phyloP scores from a whole-genome alignment of 2,888 invertebrate species.

The Clunio marinus region DNA sequence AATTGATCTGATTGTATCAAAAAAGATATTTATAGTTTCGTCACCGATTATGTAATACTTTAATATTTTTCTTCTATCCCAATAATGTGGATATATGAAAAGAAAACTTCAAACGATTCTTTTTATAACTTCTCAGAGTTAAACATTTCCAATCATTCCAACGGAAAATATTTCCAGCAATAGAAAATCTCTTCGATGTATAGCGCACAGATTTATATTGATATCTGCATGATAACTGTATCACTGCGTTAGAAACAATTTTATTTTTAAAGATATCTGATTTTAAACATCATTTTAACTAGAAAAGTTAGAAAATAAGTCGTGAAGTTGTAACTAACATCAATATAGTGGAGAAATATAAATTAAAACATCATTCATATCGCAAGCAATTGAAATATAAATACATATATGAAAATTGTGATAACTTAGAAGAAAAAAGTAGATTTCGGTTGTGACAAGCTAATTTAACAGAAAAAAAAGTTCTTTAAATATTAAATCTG shows the following conservation, averaged over 20 bases:
- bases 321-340: neutral
- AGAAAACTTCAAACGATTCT: no score
- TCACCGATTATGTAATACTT: no score
- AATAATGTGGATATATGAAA: no score
- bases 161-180: neutral
- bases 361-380: neutral
- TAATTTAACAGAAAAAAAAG: no score
- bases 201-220: conserved; percentile 13
- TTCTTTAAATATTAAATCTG: no score
- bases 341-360: neutral
- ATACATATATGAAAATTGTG: conserved; percentile 9
- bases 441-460: conserved; percentile 11
- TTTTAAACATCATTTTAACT: conserved; percentile 5
- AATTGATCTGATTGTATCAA: no score
- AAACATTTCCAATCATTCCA: neutral
- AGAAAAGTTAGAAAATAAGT: neutral
- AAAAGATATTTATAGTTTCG: no score
- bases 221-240: no score
- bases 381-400: conserved; percentile 13
- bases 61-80: no score
- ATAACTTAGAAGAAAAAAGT: neutral
- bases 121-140: neutral
- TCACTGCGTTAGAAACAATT: conserved; percentile 9
- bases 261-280: conserved; percentile 11
- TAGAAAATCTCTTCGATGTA: conserved; percentile 9